Base-by-base conservation (phyloP, 2,888 invertebrate genomes). In the Tanypteryx hageni region DNA sequence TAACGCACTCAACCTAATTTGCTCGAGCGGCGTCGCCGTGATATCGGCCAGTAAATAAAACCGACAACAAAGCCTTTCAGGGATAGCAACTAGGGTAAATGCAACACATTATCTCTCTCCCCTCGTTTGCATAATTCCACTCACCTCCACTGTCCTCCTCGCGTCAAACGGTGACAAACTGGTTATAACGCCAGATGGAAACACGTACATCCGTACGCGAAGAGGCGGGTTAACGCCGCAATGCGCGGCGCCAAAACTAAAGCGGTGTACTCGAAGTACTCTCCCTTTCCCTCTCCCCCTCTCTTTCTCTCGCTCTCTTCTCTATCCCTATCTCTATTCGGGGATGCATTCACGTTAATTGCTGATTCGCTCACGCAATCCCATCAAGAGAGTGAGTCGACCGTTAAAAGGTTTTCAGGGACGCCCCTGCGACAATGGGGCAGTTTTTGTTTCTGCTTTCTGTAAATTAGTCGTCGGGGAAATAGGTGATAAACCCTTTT, bases 191-290 rank as follows among this genome's bases (percentile, higher is more conserved):
- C 64, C 59, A 8, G 57, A 31, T 64, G 31, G 56, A 56, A 89
- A 89, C 64, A 68, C n/a, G 44, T 44, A n/a, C 89, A 56, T 64
- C 64, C n/a, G 56, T 31, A 44, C 86, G 59, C 86, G 14, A 68
- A 13, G 76, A 76, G 22, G 76, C 27, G 86, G 22, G 13, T 31
- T 22, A 56, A 56, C 10, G 9, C 44, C 44, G 16, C 31, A 44
- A 44, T 44, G 1, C 44, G 1, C 44, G 44, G 5, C 44, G 5
- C 44, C 44, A 3, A 44, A 44, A 44, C 44, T 5, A 44, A 3
- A 44, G 44, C 44, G 44, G 44, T 5, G 44, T 44, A 44, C 44
- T 44, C 44, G 44, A 44, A 44, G 44, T 44, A 44, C 44, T 3
- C 44, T 44, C 44, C n/a, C n/a, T n/a, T n/a, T 44, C 44, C 44